Evolutionary conservation across 1,140 invertebrate species (phyloP).

Genomic region (Oedothorax gibbosus): DNA sequence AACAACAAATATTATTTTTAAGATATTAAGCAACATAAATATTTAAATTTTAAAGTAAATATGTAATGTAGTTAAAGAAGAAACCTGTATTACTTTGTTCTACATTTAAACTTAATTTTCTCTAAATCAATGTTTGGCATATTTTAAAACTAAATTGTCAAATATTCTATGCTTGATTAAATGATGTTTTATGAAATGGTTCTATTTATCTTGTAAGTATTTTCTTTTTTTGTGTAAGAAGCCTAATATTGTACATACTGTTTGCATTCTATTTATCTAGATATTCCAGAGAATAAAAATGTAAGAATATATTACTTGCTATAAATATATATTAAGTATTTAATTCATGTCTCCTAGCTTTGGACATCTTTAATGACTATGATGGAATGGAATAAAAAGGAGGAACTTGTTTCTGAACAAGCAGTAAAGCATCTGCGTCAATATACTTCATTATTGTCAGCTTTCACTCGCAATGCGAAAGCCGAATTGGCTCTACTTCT

Average conservation of each 20-base stretch:
- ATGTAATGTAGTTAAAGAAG: too few species aligned
- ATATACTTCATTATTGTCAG: constrained; percentile 86
- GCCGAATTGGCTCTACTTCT: constrained; percentile 89
- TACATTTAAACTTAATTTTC: too few species aligned
- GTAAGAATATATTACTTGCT: neutral
- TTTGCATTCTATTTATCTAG: neutral
- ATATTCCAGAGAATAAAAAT: neutral
- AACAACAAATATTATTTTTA: too few species aligned
- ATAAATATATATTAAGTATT: neutral
- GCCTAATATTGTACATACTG: neutral
- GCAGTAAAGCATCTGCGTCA: constrained; percentile 89
- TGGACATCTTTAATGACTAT: constrained; percentile 94
- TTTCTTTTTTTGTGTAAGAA: neutral
- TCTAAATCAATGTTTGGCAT: too few species aligned
- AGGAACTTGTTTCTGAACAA: constrained; percentile 94
- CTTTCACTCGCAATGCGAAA: constrained; percentile 83
- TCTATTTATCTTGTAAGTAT: neutral
- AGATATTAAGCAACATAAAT: too few species aligned
- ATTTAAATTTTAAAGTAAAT: too few species aligned
- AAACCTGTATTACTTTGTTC: too few species aligned
- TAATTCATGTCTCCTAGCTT: constrained; percentile 67
- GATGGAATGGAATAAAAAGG: constrained; percentile 98
- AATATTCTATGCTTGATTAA: too few species aligned
- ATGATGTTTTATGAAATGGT: neutral
- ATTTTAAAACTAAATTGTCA: too few species aligned